Percentiles rank a stretch among this genome's conserved stretches.
Evolutionary conservation across 2,113 vertebrate species (phyloP).

Genomic region (Gallinago jamesoni): DNA sequence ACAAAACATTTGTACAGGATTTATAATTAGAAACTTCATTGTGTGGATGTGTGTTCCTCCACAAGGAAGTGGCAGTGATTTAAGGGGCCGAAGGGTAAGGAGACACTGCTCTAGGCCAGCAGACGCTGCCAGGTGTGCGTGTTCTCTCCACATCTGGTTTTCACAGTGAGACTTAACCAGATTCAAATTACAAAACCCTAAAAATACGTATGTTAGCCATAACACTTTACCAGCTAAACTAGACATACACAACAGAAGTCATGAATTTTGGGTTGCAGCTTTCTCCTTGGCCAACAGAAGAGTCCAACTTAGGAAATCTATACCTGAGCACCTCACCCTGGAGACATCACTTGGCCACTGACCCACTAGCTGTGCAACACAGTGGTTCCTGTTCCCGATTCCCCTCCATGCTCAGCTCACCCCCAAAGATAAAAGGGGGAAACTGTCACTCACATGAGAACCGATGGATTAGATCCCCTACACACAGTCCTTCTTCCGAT

Average conservation of each 20-base stretch:
- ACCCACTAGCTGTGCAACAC: not conserved
- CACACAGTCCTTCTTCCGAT: not conserved
- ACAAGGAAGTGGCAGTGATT: not conserved
- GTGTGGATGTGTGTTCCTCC: not conserved
- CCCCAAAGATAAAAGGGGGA: not conserved
- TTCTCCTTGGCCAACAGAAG: not conserved
- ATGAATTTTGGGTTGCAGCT: not conserved
- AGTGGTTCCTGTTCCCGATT: not conserved
- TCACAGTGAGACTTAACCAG: not conserved
- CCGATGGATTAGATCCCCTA: not conserved
- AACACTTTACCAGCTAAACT: not conserved
- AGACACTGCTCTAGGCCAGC: not conserved
- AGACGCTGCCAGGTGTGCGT: not conserved
- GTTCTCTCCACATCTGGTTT: conserved; percentile 32
- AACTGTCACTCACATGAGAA: not conserved
- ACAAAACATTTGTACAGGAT: not conserved
- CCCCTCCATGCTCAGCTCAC: not conserved
- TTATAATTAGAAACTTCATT: not conserved
- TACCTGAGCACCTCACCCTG: not conserved
- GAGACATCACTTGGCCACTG: not conserved
- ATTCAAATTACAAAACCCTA: not conserved
- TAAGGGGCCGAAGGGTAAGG: not conserved
- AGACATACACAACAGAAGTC: not conserved
- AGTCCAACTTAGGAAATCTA: not conserved
- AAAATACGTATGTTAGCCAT: not conserved